phyloP scores from a whole-genome alignment of 2,797 vertebrate genomes.

The Enteromius radiatus region DNA sequence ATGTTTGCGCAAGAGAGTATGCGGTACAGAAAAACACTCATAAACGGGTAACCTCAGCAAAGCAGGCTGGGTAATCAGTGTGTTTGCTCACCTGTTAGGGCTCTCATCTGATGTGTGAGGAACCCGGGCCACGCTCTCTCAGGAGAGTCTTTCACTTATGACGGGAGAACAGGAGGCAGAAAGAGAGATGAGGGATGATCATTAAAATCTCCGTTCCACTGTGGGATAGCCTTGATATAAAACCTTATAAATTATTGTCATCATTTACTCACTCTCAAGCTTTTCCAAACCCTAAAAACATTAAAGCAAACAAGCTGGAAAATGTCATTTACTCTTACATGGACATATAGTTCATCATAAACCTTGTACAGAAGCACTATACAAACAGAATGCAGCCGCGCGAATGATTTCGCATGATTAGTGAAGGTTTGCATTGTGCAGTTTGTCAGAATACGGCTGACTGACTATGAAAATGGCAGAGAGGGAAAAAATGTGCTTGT shows the following conservation, averaged over 20 bases:
- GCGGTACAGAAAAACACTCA: conserved; percentile 55
- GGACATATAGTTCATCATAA: background rate
- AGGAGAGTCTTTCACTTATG: conserved; percentile 71
- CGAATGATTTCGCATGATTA: background rate
- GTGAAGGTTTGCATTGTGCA: conserved; percentile 41
- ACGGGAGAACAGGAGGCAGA: conserved; percentile 19
- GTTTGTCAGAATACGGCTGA: conserved; percentile 66
- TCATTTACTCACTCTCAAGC: background rate
- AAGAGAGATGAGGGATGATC: conserved; percentile 42
- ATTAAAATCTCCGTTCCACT: background rate
- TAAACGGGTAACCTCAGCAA: conserved; percentile 47
- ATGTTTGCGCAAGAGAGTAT: conserved; percentile 18
- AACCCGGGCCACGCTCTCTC: conserved; percentile 69
- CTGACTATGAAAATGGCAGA: conserved; percentile 60
- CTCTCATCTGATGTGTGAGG: conserved; percentile 75
- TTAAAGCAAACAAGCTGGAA: background rate
- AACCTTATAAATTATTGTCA: background rate
- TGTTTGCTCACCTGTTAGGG: conserved; percentile 82
- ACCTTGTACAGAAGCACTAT: background rate
- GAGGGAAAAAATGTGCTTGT: conserved; percentile 36
- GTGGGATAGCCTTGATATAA: background rate
- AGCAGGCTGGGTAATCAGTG: conserved; percentile 72
- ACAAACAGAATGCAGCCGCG: background rate
- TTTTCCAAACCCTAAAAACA: background rate
- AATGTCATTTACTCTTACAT: background rate